Base-by-base conservation (phyloP, 2,797 vertebrate genomes). In the Enteromius argenteus region DNA sequence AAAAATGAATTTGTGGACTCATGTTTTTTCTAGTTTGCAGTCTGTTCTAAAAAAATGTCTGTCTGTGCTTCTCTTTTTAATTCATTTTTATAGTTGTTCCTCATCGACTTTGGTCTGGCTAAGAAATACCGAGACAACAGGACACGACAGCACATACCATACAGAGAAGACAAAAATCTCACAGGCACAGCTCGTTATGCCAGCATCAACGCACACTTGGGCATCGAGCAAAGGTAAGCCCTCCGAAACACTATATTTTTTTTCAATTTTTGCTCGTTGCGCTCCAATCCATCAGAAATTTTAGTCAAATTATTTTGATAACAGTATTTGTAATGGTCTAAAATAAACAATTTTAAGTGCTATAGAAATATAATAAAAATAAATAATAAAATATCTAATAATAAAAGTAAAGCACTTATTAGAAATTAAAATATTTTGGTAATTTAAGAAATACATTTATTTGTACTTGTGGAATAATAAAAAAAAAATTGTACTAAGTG, bases 101-200 rank as follows among this genome's bases (percentile, higher is more conserved):
- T 99, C 96, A 99, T 99, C 93, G 98, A 99, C 94, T 99, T 99
- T 96, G 98, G 98, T 95, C 96, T 99, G 97, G 98, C 98, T 90
- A 99, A 99, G 97, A 99, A 99, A 94, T 99, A 99, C 94, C 93
- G 98, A 94, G 98, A 99, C 95, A 99, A 99, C 96, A 96, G 98
- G 94, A 99, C 98, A 94, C 96, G 98, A 90, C 98, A 99, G 93
- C 98, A 99, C 94, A 99, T 99, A 97, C 98, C 98, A 21, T 99
- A 99, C 95, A 98, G 98, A 98, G 98, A 99, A 99, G 98, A 99
- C 96, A 99, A 99, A 95, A 99, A 99, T 88, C 96, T 99, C 90
- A 99, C 98, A 85, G 98, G 98, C 93, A 99, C 98, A 81, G 98
- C 98, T 85, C 98, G 98, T 72, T 99, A 99, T n/a, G 98, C 98